Evolutionary conservation across 53 echinoderm and acorn worm species (phyloP).

Genomic region (Echinometra lucunter): DNA sequence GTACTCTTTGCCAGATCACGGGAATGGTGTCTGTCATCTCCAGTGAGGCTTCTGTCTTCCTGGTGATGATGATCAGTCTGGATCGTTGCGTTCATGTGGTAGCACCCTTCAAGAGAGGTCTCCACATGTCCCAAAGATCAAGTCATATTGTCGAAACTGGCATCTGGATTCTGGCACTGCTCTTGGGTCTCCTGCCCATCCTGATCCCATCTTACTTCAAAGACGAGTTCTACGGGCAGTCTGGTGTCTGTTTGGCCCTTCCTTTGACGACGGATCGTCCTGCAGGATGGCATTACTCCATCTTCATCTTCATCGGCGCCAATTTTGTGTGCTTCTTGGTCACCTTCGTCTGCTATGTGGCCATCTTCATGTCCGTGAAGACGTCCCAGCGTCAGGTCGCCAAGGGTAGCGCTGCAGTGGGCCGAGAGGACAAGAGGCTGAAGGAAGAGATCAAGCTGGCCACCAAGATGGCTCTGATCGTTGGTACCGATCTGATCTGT

Average conservation of each 20-base stretch:
- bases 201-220: slow-evolving; percentile 58
- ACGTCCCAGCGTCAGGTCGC: slow-evolving; percentile 57
- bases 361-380: slow-evolving; percentile 68
- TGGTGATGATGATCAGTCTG: slow-evolving; percentile 71
- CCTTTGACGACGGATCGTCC: slow-evolving; percentile 65
- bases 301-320: slow-evolving; percentile 63
- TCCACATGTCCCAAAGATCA: slow-evolving; percentile 40
- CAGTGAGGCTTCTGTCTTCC: slow-evolving; percentile 72
- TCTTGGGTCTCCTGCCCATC: slow-evolving; percentile 50
- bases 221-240: slow-evolving; percentile 60
- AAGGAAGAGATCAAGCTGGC: slow-evolving; percentile 80
- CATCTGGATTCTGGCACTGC: slow-evolving; percentile 22
- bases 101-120: slow-evolving; percentile 68
- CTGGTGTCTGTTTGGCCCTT: slow-evolving; percentile 68
- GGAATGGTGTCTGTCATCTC: slow-evolving; percentile 71
- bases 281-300: slow-evolving; percentile 68
- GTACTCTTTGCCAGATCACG: slow-evolving; percentile 63
- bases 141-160: not conserved
- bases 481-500: slow-evolving; percentile 83
- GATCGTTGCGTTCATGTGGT: slow-evolving; percentile 70
- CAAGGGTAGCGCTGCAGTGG: slow-evolving; percentile 21
- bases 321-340: slow-evolving; percentile 64
- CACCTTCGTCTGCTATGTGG: slow-evolving; percentile 69
- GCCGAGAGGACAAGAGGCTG: slow-evolving; percentile 50
- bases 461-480: slow-evolving; percentile 79